These are phyloP conservation scores for Flexamia atlantica DNA, from an alignment of 2,888 invertebrate genomes.

Conservation along the genomic window DNA sequence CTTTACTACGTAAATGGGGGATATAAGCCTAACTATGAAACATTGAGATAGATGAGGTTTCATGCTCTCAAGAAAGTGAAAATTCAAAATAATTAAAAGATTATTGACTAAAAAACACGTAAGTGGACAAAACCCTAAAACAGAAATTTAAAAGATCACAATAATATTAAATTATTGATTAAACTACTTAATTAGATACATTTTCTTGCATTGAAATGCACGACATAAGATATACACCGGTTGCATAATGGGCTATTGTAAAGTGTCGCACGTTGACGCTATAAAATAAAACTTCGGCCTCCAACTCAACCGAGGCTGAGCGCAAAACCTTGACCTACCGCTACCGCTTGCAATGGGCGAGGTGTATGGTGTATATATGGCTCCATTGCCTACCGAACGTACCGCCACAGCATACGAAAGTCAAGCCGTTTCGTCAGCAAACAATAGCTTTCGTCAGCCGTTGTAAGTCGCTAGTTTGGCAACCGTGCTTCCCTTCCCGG, in stretches of 20 bases:
- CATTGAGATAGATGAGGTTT: no score
- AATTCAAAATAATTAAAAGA: no score
- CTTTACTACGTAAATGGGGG: no score
- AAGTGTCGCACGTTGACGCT: neutral
- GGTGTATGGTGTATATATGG: neutral
- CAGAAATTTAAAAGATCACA: no score
- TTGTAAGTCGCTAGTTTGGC: conserved; percentile 8
- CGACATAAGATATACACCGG: no score
- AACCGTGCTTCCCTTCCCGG: conserved; percentile 26
- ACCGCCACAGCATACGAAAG: conserved; percentile 10
- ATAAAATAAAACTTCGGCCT: neutral
- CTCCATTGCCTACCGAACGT: neutral
- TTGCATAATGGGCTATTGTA: neutral
- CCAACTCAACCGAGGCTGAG: conserved; percentile 2
- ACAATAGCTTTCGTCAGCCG: conserved; percentile 27
- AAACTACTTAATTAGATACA: no score
- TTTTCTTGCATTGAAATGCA: no score
- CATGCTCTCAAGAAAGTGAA: no score
- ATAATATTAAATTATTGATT: no score
- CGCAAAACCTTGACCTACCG: neutral
- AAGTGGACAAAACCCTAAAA: no score
- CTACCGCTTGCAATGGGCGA: neutral
- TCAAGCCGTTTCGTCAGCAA: neutral
- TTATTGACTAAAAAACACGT: no score
- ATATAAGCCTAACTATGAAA: no score